A percentile compares a stretch with the other conserved stretches of the same genome.
These are phyloP conservation scores for Ophraella communa DNA, from an alignment of 2,888 invertebrate species.

Conservation along the genomic window DNA sequence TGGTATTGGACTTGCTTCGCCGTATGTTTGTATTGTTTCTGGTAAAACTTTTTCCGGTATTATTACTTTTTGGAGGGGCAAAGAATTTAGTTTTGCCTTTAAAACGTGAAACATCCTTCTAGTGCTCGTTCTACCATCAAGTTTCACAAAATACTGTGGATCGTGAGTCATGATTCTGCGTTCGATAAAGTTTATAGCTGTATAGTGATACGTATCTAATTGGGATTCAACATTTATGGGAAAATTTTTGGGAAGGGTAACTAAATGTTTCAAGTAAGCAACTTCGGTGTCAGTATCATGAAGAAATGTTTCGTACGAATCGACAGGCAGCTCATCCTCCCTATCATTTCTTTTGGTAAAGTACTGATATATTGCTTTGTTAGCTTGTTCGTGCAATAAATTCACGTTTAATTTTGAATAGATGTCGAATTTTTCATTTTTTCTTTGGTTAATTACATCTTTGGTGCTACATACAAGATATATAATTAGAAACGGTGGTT, in stretches of 20 bases:
- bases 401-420: slow-evolving; percentile 49
- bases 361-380: slow-evolving; percentile 58
- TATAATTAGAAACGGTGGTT: slow-evolving; percentile 61
- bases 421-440: slow-evolving; percentile 52
- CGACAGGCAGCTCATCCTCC: slow-evolving; percentile 42
- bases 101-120: slow-evolving; percentile 63
- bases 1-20: background rate
- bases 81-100: slow-evolving; percentile 57
- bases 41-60: slow-evolving; percentile 50
- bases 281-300: slow-evolving; percentile 38
- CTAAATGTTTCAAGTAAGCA: slow-evolving; percentile 58
- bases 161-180: slow-evolving; percentile 63
- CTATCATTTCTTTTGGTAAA: slow-evolving; percentile 53
- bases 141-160: slow-evolving; percentile 64
- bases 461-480: slow-evolving; percentile 64
- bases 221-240: slow-evolving; percentile 59
- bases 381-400: slow-evolving; percentile 42
- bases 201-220: slow-evolving; percentile 62
- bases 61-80: slow-evolving; percentile 54
- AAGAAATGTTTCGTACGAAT: slow-evolving; percentile 44
- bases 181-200: slow-evolving; percentile 61
- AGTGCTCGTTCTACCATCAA: slow-evolving; percentile 65
- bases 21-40: slow-evolving; percentile 30
- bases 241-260: slow-evolving; percentile 62
- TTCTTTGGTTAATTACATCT: slow-evolving; percentile 61